Evolutionary conservation across 2,113 vertebrate species (phyloP).

Genomic region (Neolamprologus ventralis): DNA sequence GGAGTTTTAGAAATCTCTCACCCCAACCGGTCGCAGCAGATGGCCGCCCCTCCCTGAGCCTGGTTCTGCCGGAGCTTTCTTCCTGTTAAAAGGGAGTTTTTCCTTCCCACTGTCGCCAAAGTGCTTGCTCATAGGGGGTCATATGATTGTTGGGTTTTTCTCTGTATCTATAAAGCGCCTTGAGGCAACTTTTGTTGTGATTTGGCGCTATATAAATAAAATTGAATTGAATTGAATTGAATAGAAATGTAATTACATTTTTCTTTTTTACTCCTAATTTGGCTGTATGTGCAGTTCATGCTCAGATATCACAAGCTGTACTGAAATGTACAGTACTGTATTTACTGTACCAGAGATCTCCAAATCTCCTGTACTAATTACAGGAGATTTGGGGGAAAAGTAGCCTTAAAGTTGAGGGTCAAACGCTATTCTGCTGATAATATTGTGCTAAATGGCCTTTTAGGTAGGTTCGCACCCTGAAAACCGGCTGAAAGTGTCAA

Average conservation of each 20-base stretch:
- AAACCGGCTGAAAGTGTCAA: neutral
- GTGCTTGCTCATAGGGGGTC: too few species aligned
- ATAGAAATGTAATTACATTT: neutral
- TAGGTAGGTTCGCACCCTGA: neutral
- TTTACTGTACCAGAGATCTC: neutral
- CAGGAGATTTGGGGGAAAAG: neutral
- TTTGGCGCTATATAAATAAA: too few species aligned
- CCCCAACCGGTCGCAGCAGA: rapidly evolving
- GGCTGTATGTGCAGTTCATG: neutral
- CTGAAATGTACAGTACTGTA: neutral
- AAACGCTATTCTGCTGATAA: neutral
- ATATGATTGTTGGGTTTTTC: too few species aligned
- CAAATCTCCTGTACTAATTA: too few species aligned
- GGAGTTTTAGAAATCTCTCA: neutral
- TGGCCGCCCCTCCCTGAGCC: too few species aligned
- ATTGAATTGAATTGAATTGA: too few species aligned
- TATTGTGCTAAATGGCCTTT: neutral
- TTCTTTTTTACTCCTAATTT: rapidly evolving
- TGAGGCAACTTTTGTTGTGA: too few species aligned
- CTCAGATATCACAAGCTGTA: neutral
- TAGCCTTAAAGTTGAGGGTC: neutral
- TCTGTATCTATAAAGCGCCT: too few species aligned
- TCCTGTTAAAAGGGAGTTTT: too few species aligned
- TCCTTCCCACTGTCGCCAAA: too few species aligned
- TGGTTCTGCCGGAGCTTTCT: too few species aligned